Evolutionary conservation across 2,113 vertebrate genomes (phyloP).

Genomic region (Sylvilagus bachmani): DNA sequence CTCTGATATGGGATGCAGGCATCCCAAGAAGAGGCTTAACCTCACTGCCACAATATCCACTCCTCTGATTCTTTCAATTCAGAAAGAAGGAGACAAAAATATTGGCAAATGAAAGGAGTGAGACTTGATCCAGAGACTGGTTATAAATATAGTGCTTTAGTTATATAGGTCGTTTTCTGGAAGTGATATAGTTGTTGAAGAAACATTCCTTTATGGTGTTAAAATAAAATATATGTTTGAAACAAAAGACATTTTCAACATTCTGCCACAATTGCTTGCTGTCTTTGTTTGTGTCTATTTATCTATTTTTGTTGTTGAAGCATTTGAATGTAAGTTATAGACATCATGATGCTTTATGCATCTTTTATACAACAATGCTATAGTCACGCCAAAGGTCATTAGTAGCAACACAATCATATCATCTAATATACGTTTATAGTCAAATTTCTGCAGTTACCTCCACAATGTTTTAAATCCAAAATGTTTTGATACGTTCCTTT

Average conservation of each 20-base stretch:
- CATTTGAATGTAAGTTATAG: neutral
- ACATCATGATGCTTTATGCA: neutral
- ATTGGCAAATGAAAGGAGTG: conserved; percentile 10
- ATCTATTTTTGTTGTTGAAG: neutral
- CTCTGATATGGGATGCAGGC: too few species aligned
- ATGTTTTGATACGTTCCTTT: conserved; percentile 52
- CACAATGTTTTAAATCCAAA: conserved; percentile 33
- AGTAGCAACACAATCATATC: neutral
- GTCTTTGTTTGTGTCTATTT: neutral
- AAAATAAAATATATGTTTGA: conserved; percentile 41
- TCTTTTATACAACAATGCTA: neutral
- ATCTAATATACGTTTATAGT: neutral
- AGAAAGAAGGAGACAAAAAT: conserved; percentile 22
- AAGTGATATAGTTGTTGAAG: neutral
- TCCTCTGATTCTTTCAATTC: neutral
- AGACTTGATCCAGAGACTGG: neutral
- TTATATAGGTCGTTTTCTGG: conserved; percentile 20
- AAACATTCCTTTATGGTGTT: neutral
- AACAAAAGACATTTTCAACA: conserved; percentile 32
- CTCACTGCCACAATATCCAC: too few species aligned
- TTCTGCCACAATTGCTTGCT: conserved; percentile 4
- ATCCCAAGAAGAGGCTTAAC: too few species aligned
- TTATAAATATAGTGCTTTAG: neutral
- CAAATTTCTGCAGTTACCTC: conserved; percentile 2
- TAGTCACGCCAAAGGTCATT: neutral